phyloP scores from a whole-genome alignment of 2,888 invertebrate genomes.

The Ecdyonurus torrentis region DNA sequence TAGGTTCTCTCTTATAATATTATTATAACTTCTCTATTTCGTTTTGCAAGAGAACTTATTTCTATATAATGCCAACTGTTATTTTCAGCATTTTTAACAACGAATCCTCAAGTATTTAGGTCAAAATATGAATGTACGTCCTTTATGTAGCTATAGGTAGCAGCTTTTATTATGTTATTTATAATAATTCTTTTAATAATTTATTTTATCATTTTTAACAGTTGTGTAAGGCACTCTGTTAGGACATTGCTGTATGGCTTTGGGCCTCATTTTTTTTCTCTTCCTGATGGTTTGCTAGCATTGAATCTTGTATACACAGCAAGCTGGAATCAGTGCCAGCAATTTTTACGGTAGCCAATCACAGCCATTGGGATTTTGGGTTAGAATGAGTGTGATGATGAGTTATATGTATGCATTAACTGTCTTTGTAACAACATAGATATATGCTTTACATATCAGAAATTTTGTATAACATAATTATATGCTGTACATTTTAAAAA shows the following conservation, averaged over 20 bases:
- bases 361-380: not conserved
- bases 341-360: not conserved
- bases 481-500: too few species aligned
- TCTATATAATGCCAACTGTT: too few species aligned
- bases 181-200: not conserved
- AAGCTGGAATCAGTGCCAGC: not conserved
- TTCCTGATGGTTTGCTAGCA: not conserved
- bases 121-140: not conserved
- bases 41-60: too few species aligned
- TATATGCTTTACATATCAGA: too few species aligned
- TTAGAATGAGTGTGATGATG: too few species aligned
- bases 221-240: slow-evolving; percentile 2
- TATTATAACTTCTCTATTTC: not conserved
- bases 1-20: not conserved
- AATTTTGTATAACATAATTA: too few species aligned
- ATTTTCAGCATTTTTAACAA: not conserved
- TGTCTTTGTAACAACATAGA: too few species aligned
- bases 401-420: too few species aligned
- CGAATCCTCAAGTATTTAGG: not conserved
- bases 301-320: not conserved
- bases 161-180: not conserved
- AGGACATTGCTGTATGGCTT: not conserved
- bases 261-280: not conserved
- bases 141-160: not conserved
- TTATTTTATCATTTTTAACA: not conserved